phyloP scores from a whole-genome alignment of 1,140 invertebrate species.

The Heliconius himera region DNA sequence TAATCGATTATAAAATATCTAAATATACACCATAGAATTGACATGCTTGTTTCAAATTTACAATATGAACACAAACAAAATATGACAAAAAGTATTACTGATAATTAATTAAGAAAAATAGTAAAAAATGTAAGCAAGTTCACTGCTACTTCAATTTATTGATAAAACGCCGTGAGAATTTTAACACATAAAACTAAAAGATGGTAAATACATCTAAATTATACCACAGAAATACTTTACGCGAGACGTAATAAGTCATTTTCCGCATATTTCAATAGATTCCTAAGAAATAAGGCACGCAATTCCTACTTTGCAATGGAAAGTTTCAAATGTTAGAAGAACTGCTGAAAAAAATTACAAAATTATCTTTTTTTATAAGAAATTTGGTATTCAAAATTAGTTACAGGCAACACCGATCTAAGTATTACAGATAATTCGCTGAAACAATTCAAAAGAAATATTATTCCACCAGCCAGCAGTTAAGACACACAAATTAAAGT shows the following conservation, averaged over 20 bases:
- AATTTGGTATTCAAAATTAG: not conserved
- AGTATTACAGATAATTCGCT: conserved; percentile 25
- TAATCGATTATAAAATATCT: no score
- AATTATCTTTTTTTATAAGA: not conserved
- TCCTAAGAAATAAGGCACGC: conserved; percentile 4
- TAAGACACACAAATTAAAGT: conserved; percentile 24
- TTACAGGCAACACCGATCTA: conserved; percentile 22
- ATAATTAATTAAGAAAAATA: not conserved
- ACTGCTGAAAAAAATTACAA: not conserved
- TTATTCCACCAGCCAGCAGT: conserved; percentile 17
- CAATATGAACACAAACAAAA: no score
- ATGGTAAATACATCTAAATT: not conserved
- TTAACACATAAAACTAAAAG: not conserved
- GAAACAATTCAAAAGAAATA: conserved; percentile 29
- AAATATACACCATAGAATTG: no score
- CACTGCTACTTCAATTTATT: not conserved
- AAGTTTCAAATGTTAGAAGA: not conserved
- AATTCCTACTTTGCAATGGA: conserved; percentile 9
- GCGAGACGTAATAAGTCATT: conserved; percentile 14
- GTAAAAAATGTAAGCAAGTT: not conserved
- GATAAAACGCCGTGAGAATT: not conserved
- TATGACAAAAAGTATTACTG: no score
- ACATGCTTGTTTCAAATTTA: no score
- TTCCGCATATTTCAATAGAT: conserved; percentile 7
- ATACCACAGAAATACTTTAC: conserved; percentile 11